Evolutionary conservation across 2,888 invertebrate genomes (phyloP).

Genomic region (Meliscaeva auricollis): DNA sequence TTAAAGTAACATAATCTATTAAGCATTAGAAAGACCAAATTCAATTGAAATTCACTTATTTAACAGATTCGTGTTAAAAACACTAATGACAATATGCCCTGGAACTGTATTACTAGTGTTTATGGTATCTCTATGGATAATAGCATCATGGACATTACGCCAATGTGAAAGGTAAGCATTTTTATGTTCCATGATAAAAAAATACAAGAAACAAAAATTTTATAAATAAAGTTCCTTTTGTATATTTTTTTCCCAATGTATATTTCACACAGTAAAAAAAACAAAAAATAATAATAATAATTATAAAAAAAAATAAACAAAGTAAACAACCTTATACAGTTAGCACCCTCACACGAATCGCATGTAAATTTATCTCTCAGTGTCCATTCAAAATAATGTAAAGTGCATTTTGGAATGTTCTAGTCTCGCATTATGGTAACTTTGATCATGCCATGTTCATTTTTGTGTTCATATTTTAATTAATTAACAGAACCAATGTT

Average conservation of each 20-base stretch:
- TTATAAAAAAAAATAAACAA: slow-evolving; percentile 51
- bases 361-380: slow-evolving; percentile 65
- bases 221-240: slow-evolving; percentile 68
- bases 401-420: slow-evolving; percentile 72
- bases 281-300: slow-evolving; percentile 33
- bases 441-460: slow-evolving; percentile 51
- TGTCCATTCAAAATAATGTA: slow-evolving; percentile 55
- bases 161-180: slow-evolving; percentile 97
- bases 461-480: neutral
- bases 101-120: slow-evolving; percentile 98
- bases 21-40: no score
- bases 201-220: slow-evolving; percentile 38
- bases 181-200: neutral
- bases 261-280: slow-evolving; percentile 61
- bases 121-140: slow-evolving; percentile 99
- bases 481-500: slow-evolving; percentile 21
- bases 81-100: slow-evolving; percentile 99
- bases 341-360: slow-evolving; percentile 70
- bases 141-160: slow-evolving; percentile 99
- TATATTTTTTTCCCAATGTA: slow-evolving; percentile 67
- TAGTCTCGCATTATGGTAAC: slow-evolving; percentile 53
- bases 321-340: slow-evolving; percentile 58
- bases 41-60: no score
- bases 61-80: slow-evolving; percentile 95
- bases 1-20: no score